Conservation (phyloP, 1,140 invertebrate genomes). For the Steinernema khuongi region DNA sequence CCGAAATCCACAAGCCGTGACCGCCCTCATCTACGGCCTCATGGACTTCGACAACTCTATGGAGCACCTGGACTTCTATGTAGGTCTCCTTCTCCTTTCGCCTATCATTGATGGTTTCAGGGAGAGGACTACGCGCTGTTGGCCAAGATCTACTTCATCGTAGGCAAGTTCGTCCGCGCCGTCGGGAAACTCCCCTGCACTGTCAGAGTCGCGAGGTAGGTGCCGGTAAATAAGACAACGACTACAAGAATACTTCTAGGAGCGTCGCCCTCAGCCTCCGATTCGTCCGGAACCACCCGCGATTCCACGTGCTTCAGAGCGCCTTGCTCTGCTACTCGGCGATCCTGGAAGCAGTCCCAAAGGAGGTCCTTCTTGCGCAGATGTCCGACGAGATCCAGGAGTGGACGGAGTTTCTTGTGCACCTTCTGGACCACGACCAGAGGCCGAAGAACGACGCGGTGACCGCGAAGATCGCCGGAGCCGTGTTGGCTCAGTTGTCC, state of each 20-base stretch:
- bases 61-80: constrained; percentile 5
- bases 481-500: not conserved
- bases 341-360: not conserved
- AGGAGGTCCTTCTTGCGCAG: not conserved
- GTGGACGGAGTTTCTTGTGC: not conserved
- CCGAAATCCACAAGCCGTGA: not conserved
- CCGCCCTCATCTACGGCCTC: not conserved
- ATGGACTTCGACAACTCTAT: not conserved
- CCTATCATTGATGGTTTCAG: not conserved
- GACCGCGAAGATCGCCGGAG: not conserved
- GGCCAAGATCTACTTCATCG: not conserved
- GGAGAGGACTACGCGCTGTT: not conserved
- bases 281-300: not conserved
- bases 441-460: not conserved
- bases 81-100: not conserved
- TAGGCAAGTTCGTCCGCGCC: not conserved
- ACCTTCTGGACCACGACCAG: not conserved
- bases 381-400: not conserved
- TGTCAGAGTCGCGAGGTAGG: too few relatives aligned
- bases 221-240: too few relatives aligned
- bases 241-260: too few relatives aligned
- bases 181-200: not conserved
- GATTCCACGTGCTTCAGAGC: not conserved
- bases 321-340: not conserved
- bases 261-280: not conserved